phyloP scores from a whole-genome alignment of 2,113 vertebrate genomes.

The Colinus virginianus region DNA sequence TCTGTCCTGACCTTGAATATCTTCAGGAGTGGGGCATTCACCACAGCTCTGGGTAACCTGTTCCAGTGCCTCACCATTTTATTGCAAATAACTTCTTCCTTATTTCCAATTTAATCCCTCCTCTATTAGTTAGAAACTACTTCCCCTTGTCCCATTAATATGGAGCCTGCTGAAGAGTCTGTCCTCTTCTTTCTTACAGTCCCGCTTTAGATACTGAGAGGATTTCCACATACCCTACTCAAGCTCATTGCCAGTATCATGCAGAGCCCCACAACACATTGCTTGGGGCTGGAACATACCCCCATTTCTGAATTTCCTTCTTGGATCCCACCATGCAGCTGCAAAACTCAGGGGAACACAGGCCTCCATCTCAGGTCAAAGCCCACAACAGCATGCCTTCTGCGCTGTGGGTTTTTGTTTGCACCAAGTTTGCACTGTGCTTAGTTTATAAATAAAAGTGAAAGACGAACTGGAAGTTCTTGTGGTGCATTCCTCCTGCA shows the following conservation, averaged over 20 bases:
- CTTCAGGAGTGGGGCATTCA: no score
- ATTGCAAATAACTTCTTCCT: no score
- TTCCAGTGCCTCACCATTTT: no score
- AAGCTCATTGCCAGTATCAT: not conserved
- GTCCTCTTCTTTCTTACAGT: no score
- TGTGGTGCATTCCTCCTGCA: not conserved
- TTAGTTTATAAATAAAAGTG: constrained; percentile 25
- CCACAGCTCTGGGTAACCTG: no score
- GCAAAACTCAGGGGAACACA: not conserved
- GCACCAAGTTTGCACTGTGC: not conserved
- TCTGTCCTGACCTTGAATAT: no score
- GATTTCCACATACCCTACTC: rapidly evolving
- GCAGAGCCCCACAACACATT: not conserved
- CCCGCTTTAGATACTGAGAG: no score
- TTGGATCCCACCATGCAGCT: not conserved
- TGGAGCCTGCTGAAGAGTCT: no score
- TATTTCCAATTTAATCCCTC: no score
- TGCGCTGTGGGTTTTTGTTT: not conserved
- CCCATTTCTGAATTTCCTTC: constrained; percentile 3
- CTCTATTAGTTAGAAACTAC: no score
- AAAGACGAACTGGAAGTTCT: constrained; percentile 9
- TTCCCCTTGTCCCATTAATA: no score
- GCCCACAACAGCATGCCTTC: not conserved
- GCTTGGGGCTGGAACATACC: not conserved
- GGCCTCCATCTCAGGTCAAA: not conserved